Percentiles rank a stretch among this genome's conserved stretches.
Conservation (phyloP, 1,140 invertebrate species). For the Triops longicaudatus region DNA sequence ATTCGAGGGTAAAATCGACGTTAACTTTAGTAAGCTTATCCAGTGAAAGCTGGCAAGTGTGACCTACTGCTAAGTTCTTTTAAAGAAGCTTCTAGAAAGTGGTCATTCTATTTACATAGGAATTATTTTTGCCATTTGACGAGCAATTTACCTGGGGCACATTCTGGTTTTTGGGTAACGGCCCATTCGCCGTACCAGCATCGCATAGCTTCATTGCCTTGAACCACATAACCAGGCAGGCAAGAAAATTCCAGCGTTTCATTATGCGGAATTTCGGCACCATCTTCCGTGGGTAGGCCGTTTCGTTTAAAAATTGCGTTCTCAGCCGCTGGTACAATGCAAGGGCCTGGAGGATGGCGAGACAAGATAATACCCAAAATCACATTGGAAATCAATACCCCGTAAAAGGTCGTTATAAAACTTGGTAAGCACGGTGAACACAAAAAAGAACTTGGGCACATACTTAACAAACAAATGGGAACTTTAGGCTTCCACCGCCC, state of each 20-base stretch:
- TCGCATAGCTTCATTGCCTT: slow-evolving; percentile 57
- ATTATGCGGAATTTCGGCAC: slow-evolving; percentile 49
- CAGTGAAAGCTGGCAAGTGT: no score
- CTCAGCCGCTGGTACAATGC: slow-evolving; percentile 51
- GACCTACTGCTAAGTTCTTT: no score
- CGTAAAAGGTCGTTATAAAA: background rate
- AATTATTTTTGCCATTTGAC: background rate
- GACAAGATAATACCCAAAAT: background rate
- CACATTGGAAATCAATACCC: background rate
- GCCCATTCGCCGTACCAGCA: slow-evolving; percentile 74
- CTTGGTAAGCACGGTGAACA: background rate
- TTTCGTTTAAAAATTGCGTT: slow-evolving; percentile 51
- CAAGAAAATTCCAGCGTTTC: slow-evolving; percentile 57
- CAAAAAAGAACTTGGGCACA: slow-evolving; percentile 39
- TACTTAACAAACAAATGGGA: slow-evolving; percentile 64
- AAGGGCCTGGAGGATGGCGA: slow-evolving; percentile 48
- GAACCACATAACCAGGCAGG: slow-evolving; percentile 54
- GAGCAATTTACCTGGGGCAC: slow-evolving; percentile 51
- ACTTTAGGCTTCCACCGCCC: slow-evolving; percentile 71
- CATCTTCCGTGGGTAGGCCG: slow-evolving; percentile 43
- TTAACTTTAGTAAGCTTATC: no score
- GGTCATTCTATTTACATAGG: no score
- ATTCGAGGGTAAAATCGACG: no score
- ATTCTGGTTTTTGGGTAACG: slow-evolving; percentile 59
- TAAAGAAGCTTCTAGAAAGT: no score